Evolutionary conservation across 1,140 invertebrate species (phyloP).

Genomic region (Drosophila tsacasi): DNA sequence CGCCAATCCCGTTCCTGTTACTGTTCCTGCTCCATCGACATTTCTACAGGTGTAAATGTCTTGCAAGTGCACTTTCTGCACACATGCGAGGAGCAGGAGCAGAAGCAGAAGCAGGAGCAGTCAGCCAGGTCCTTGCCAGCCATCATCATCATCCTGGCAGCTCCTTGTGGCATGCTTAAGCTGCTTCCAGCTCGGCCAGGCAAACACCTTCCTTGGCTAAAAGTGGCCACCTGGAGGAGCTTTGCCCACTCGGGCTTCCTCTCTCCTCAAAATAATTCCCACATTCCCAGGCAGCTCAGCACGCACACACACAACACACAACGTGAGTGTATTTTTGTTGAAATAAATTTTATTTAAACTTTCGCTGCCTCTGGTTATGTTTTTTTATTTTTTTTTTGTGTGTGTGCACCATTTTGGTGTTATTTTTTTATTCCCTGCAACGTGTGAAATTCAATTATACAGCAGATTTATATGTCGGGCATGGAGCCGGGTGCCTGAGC

Average conservation of each 20-base stretch:
- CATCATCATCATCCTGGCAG: slow-evolving; percentile 19
- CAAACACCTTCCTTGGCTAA: slow-evolving; percentile 52
- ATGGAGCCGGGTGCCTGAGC: slow-evolving; percentile 43
- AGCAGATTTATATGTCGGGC: slow-evolving; percentile 78
- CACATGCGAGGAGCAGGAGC: slow-evolving; percentile 11
- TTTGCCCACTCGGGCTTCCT: background rate
- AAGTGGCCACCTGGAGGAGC: slow-evolving; percentile 50
- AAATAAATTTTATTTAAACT: slow-evolving; percentile 84
- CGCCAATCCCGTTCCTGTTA: background rate
- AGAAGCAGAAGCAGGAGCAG: background rate
- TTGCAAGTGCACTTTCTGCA: slow-evolving; percentile 48
- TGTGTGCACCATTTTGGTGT: slow-evolving; percentile 42
- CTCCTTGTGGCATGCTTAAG: slow-evolving; percentile 39
- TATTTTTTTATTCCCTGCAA: slow-evolving; percentile 54
- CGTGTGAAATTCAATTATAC: slow-evolving; percentile 83
- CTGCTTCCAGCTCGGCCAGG: slow-evolving; percentile 37
- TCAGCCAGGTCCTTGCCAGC: slow-evolving; percentile 8
- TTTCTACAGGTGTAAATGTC: slow-evolving; percentile 76
- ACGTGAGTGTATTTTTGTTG: slow-evolving; percentile 67
- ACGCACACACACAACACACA: slow-evolving; percentile 6
- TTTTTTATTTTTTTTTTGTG: slow-evolving; percentile 45
- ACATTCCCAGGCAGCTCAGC: slow-evolving; percentile 57
- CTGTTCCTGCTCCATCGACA: slow-evolving; percentile 47
- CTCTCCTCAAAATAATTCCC: slow-evolving; percentile 57
- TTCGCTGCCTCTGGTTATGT: slow-evolving; percentile 63